A percentile compares a stretch with the other conserved stretches of the same genome.
These are phyloP conservation scores for Hemitrygon akajei DNA, from an alignment of 2,797 vertebrate species.

Conservation along the genomic window DNA sequence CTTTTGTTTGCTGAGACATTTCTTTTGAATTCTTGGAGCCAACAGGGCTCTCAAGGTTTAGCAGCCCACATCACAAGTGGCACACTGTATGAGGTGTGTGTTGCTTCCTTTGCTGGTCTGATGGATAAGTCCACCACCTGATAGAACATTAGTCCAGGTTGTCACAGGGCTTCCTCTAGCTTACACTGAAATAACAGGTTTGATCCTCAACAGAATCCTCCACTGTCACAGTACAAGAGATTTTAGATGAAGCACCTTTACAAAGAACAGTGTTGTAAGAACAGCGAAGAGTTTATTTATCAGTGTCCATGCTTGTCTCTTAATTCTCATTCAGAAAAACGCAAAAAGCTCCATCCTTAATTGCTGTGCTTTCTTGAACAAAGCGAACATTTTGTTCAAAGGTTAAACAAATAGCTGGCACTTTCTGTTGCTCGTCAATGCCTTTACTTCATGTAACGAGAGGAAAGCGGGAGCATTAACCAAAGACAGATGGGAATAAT, in stretches of 20 bases:
- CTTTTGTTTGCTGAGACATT: not conserved
- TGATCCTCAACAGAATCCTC: not conserved
- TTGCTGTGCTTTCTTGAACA: constrained; percentile 21
- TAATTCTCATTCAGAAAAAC: constrained; percentile 11
- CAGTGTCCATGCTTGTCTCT: not conserved
- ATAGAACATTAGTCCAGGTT: not conserved
- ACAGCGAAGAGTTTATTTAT: constrained; percentile 21
- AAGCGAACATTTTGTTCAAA: constrained; percentile 35
- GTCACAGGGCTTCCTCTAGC: not conserved
- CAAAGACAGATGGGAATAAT: constrained; percentile 31
- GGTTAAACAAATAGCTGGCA: constrained; percentile 37
- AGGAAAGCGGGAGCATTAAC: constrained; percentile 29
- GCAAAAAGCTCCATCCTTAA: not conserved
- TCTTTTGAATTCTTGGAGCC: not conserved
- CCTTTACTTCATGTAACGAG: constrained; percentile 33
- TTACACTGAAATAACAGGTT: not conserved
- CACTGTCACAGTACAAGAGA: not conserved
- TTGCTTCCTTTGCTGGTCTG: not conserved
- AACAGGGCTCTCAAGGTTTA: not conserved
- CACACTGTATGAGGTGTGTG: not conserved
- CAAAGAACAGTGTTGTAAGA: constrained; percentile 26
- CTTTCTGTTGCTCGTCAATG: constrained; percentile 28
- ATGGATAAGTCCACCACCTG: not conserved
- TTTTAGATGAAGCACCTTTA: not conserved
- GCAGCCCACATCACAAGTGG: not conserved